A percentile compares a stretch with the other conserved stretches of the same genome.
Conservation (phyloP, 92 coral and sea anemone genomes). For the Phenganax stokvisi region DNA sequence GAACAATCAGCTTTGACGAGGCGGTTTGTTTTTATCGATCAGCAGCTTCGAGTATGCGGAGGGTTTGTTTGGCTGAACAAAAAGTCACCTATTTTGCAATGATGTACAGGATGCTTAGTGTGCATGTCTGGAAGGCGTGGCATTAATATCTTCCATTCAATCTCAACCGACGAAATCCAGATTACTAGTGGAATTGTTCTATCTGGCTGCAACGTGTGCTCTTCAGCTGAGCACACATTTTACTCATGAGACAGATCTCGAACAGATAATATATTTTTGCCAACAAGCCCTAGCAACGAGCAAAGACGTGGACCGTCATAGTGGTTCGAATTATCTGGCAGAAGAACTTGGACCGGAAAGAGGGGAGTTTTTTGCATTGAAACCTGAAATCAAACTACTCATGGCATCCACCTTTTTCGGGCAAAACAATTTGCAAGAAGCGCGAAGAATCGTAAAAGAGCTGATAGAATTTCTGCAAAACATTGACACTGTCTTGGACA, state of each 20-base stretch:
- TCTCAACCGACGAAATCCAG: background rate
- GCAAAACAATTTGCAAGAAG: background rate
- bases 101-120: slow-evolving; percentile 2
- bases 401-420: background rate
- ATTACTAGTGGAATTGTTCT: background rate
- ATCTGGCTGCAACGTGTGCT: slow-evolving; percentile 12
- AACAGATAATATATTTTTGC: slow-evolving; percentile 1
- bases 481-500: slow-evolving; percentile 11
- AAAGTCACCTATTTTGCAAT: slow-evolving; percentile 11
- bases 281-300: background rate
- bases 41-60: slow-evolving; percentile 1
- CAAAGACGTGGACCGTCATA: background rate
- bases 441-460: slow-evolving; percentile 1
- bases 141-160: background rate
- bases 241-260: background rate
- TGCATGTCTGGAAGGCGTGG: background rate
- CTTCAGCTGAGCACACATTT: background rate
- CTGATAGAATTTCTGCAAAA: slow-evolving; percentile 19
- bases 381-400: slow-evolving; percentile 13
- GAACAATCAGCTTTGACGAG: background rate
- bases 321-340: background rate
- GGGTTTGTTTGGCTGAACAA: slow-evolving; percentile 20
- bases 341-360: slow-evolving; percentile 2
- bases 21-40: background rate
- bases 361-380: slow-evolving; percentile 6